A percentile compares a stretch with the other conserved stretches of the same genome.
Evolutionary conservation across 2,113 vertebrate species (phyloP).

Genomic region (Glareola pratincola): DNA sequence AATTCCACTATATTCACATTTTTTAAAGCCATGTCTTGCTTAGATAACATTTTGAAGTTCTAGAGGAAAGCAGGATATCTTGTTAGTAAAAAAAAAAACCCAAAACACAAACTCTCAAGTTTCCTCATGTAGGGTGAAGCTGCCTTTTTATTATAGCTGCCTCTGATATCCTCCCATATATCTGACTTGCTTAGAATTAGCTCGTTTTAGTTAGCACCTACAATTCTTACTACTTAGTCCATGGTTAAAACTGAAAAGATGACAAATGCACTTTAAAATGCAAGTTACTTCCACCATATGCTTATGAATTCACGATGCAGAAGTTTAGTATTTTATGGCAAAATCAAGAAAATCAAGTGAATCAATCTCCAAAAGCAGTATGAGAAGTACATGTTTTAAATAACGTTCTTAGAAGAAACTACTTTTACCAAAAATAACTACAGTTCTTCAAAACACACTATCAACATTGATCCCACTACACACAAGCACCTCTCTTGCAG

Average conservation of each 20-base stretch:
- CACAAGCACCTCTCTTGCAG: fast-evolving
- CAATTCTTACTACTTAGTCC: neutral
- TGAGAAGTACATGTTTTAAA: neutral
- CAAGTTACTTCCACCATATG: neutral
- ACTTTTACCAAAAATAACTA: neutral
- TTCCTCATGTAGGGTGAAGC: neutral
- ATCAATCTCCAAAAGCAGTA: neutral
- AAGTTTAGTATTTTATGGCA: neutral
- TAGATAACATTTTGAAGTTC: neutral
- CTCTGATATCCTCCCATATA: neutral
- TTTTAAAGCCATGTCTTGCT: neutral
- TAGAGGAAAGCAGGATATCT: neutral
- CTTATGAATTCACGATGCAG: neutral
- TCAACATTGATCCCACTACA: neutral
- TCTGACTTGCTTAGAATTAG: neutral
- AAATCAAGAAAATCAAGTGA: neutral
- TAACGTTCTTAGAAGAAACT: neutral
- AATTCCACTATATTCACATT: neutral
- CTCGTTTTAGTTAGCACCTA: neutral
- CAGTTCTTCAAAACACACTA: neutral
- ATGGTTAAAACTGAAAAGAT: neutral
- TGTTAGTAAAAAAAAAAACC: neutral
- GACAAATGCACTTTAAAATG: neutral
- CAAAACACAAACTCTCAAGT: neutral
- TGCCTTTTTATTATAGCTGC: neutral